These are phyloP conservation scores for Thera obeliscata DNA, from an alignment of 2,888 invertebrate genomes.

Conservation along the genomic window DNA sequence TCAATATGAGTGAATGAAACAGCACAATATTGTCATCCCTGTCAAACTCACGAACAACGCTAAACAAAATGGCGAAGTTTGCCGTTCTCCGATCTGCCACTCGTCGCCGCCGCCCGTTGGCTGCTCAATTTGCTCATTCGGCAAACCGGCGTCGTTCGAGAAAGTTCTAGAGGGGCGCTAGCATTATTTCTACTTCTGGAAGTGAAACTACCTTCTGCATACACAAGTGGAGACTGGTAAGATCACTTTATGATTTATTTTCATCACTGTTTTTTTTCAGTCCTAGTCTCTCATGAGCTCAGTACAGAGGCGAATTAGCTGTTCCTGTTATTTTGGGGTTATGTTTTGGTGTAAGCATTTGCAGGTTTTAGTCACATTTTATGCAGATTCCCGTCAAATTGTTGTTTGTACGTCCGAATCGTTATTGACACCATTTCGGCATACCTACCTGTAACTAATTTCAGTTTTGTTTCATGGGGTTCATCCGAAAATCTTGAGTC, in stretches of 20 bases:
- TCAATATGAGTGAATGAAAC: slow-evolving; percentile 23
- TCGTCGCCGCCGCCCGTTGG: slow-evolving; percentile 36
- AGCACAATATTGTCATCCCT: slow-evolving; percentile 44
- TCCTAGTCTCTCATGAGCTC: slow-evolving; percentile 19
- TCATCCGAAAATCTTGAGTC: neutral
- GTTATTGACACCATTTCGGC: neutral
- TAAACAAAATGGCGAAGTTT: slow-evolving; percentile 72
- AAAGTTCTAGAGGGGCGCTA: slow-evolving; percentile 50
- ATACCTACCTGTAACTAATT: too few relatives aligned
- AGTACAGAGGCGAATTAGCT: slow-evolving; percentile 1
- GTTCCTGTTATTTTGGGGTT: neutral
- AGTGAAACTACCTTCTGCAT: slow-evolving; percentile 32
- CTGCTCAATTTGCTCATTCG: slow-evolving; percentile 45
- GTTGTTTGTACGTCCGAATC: neutral
- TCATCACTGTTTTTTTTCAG: slow-evolving; percentile 21
- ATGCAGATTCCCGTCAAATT: neutral
- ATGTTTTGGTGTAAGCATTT: neutral
- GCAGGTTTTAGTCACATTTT: neutral
- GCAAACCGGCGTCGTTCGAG: slow-evolving; percentile 53
- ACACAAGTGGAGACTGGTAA: slow-evolving; percentile 30
- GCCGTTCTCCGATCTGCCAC: slow-evolving; percentile 45
- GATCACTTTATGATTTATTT: slow-evolving; percentile 14
- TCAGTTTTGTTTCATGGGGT: neutral
- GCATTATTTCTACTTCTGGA: slow-evolving; percentile 28
- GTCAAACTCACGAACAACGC: slow-evolving; percentile 58